These are phyloP conservation scores for Bicyclus anynana DNA, from an alignment of 1,140 invertebrate species.

Conservation along the genomic window DNA sequence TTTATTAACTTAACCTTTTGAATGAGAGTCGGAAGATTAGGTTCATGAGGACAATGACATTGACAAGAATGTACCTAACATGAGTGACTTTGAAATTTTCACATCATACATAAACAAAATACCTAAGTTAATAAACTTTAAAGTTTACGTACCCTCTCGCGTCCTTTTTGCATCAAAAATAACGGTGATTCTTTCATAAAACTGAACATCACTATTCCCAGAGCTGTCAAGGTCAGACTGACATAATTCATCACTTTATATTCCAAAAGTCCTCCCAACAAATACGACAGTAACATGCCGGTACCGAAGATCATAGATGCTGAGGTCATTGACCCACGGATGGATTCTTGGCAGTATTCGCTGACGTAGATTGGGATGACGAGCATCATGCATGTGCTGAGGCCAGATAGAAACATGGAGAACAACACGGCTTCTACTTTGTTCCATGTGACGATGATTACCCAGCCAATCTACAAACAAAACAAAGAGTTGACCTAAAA, in stretches of 20 bases:
- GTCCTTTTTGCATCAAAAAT: slow-evolving; percentile 40
- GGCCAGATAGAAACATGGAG: slow-evolving; percentile 41
- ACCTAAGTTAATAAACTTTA: background rate
- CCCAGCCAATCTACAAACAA: slow-evolving; percentile 37
- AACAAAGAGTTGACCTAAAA: background rate
- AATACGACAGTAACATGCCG: slow-evolving; percentile 44
- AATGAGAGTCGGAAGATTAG: no score
- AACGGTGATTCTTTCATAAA: slow-evolving; percentile 46
- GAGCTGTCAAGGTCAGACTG: slow-evolving; percentile 27
- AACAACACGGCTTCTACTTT: slow-evolving; percentile 42
- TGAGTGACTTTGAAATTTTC: no score
- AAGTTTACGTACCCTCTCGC: slow-evolving; percentile 43
- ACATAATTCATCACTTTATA: slow-evolving; percentile 48
- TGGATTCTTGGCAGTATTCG: slow-evolving; percentile 50
- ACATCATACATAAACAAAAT: no score
- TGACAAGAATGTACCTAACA: no score
- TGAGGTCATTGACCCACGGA: slow-evolving; percentile 47
- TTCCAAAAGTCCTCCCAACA: slow-evolving; percentile 37
- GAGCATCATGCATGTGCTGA: slow-evolving; percentile 34
- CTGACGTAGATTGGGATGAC: slow-evolving; percentile 41
- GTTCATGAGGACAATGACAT: no score
- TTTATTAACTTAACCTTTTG: no score
- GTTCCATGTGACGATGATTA: slow-evolving; percentile 23
- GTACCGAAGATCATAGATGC: slow-evolving; percentile 39
- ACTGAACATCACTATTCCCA: slow-evolving; percentile 24